A percentile compares a stretch with the other conserved stretches of the same genome.
These are phyloP conservation scores for Sebastes variabilis DNA, from an alignment of 2,797 vertebrate species.

Conservation along the genomic window DNA sequence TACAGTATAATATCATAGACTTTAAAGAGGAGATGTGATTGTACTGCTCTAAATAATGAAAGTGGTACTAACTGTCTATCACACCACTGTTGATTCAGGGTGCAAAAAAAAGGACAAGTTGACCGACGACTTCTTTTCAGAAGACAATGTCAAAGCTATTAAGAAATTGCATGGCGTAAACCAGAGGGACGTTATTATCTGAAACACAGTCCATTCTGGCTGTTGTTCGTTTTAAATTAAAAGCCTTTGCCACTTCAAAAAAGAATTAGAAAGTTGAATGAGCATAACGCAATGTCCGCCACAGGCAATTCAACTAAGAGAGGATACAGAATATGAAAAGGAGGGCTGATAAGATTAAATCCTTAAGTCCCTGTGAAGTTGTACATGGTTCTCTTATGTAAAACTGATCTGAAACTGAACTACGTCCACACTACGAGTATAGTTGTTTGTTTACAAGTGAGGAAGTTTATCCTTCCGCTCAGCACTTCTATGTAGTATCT, in stretches of 20 bases:
- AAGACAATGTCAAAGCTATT: slow-evolving; percentile 1
- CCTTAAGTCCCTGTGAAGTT: background rate
- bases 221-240: slow-evolving; percentile 46
- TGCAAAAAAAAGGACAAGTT: background rate
- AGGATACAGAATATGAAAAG: slow-evolving; percentile 1
- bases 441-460: background rate
- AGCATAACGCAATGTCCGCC: slow-evolving; percentile 23
- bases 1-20: background rate
- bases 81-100: background rate
- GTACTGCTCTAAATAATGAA: background rate
- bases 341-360: slow-evolving; percentile 22
- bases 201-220: too few relatives aligned
- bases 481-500: background rate
- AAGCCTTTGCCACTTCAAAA: slow-evolving; percentile 38
- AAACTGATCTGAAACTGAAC: background rate
- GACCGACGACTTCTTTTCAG: background rate
- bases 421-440: background rate
- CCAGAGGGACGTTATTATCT: too few relatives aligned
- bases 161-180: too few relatives aligned
- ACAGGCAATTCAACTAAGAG: slow-evolving; percentile 1
- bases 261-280: slow-evolving; percentile 29
- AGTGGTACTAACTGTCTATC: background rate
- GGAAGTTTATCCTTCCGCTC: background rate
- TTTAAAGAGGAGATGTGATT: background rate
- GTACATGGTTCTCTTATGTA: background rate